A percentile compares a stretch with the other conserved stretches of the same genome.
phyloP scores from a whole-genome alignment of 2,797 vertebrate species.

The Pangasius sanitwongsei region DNA sequence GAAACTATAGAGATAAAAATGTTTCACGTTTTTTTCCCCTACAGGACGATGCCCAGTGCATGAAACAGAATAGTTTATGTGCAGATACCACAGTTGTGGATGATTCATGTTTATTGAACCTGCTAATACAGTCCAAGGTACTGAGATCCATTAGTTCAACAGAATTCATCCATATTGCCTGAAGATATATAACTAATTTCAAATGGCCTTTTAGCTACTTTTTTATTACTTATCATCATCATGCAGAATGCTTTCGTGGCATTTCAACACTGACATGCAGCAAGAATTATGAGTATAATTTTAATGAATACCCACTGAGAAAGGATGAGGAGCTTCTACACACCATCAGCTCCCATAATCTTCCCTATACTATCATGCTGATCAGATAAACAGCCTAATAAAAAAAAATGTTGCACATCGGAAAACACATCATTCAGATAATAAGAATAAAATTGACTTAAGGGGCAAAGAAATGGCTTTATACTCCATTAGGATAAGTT shows the following conservation, averaged over 20 bases:
- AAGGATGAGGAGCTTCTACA: not conserved
- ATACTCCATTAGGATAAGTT: conserved; percentile 11
- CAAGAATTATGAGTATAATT: conserved; percentile 31
- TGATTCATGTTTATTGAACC: not conserved
- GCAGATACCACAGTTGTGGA: not conserved
- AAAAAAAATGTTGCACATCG: not conserved
- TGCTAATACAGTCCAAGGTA: not conserved
- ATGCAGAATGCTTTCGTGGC: conserved; percentile 18
- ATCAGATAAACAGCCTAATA: not conserved
- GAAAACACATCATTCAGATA: conserved; percentile 12
- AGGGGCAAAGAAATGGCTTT: not conserved
- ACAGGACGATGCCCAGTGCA: too few relatives aligned
- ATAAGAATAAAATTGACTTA: conserved; percentile 22
- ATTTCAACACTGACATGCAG: not conserved
- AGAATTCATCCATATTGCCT: not conserved
- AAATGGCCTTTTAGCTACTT: conserved; percentile 4
- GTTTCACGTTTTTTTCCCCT: too few relatives aligned
- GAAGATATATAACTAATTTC: not conserved
- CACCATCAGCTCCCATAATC: not conserved
- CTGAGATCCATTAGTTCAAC: not conserved
- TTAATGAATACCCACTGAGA: conserved; percentile 16
- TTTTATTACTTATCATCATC: conserved; percentile 2
- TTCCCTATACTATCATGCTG: not conserved
- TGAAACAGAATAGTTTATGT: not conserved
- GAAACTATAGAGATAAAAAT: not conserved